Conservation (phyloP, 2,113 vertebrate genomes). For the Epinephelus lanceolatus region DNA sequence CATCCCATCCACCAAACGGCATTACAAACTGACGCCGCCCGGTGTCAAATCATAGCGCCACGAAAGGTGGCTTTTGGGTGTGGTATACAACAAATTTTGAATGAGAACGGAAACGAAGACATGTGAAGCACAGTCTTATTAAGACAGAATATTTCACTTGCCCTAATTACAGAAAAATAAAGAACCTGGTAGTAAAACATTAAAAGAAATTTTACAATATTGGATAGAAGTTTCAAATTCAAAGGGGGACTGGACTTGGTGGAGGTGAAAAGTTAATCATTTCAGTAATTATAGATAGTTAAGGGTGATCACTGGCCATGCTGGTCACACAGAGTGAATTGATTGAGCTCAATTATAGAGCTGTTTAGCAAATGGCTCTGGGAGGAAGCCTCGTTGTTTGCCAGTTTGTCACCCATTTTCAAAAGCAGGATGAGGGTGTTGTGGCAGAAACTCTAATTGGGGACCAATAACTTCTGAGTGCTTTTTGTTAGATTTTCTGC, state of each 20-base stretch:
- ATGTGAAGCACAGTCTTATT: not conserved
- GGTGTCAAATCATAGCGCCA: no score
- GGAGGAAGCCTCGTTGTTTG: conserved; percentile 19
- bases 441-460: conserved; percentile 30
- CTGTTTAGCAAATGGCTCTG: conserved; percentile 41
- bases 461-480: conserved; percentile 13
- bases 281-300: conserved; percentile 13
- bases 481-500: conserved; percentile 3
- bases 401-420: conserved; percentile 3
- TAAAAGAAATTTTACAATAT: not conserved
- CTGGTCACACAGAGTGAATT: conserved; percentile 32
- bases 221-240: not conserved
- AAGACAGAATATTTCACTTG: not conserved
- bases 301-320: conserved; percentile 25
- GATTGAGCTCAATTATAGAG: conserved; percentile 38
- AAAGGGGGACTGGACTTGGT: not conserved
- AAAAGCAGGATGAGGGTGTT: conserved; percentile 14
- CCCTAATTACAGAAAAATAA: not conserved
- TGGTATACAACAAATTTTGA: no score
- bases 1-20: no score
- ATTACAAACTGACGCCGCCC: no score
- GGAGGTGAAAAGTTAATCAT: conserved; percentile 14
- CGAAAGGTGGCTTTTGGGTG: no score
- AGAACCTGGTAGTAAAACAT: not conserved
- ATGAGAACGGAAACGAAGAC: not conserved